phyloP scores from a whole-genome alignment of 2,797 vertebrate genomes.

The Heliangelus exortis region DNA sequence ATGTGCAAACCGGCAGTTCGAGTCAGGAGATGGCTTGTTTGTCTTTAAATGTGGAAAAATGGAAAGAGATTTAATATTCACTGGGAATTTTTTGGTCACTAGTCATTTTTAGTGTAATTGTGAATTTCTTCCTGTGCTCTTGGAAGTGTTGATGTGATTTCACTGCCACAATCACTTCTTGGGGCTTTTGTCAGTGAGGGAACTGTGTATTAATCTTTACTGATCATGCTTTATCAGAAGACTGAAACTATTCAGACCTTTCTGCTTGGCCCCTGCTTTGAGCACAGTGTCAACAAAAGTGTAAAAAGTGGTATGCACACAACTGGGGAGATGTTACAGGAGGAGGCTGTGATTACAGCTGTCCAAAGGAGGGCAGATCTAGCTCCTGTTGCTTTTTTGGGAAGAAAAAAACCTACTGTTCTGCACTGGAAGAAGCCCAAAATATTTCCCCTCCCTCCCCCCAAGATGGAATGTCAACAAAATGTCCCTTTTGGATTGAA shows the following conservation, averaged over 20 bases:
- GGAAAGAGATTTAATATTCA: neutral
- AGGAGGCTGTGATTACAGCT: neutral
- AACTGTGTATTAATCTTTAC: neutral
- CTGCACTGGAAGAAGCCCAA: neutral
- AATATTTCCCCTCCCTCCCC: neutral
- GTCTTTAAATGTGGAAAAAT: neutral
- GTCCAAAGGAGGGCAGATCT: neutral
- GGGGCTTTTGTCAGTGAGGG: neutral
- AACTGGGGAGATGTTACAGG: neutral
- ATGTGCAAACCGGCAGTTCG: neutral
- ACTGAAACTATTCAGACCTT: neutral
- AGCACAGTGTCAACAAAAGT: neutral
- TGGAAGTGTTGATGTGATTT: neutral
- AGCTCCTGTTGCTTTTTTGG: neutral
- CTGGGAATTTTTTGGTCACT: neutral
- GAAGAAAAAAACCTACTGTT: neutral
- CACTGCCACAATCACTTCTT: neutral
- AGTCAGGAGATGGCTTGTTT: neutral
- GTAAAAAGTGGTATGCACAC: neutral
- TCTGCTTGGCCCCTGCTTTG: neutral
- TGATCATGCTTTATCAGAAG: neutral
- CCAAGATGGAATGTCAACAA: constrained; percentile 6
- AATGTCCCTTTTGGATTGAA: neutral
- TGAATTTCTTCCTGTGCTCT: neutral
- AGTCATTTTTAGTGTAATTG: neutral